Evolutionary conservation across 2,113 vertebrate genomes (phyloP).

Genomic region (Nyctibius bracteatus): DNA sequence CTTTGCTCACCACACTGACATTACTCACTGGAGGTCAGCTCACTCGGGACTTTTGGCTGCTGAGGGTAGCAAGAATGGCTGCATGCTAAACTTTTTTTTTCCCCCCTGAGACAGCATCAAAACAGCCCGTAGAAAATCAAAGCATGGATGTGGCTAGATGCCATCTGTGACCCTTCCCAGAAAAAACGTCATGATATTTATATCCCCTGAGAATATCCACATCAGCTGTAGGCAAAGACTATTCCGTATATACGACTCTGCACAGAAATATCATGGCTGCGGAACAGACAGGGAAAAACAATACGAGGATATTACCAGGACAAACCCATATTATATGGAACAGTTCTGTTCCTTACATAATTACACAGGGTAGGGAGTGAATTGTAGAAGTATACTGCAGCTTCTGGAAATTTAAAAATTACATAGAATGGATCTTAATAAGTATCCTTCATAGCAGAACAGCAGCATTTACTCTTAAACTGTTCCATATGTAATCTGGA

Average conservation of each 20-base stretch:
- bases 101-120: rapidly evolving
- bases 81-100: background rate
- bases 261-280: background rate
- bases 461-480: background rate
- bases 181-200: background rate
- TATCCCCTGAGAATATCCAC: background rate
- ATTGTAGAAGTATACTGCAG: background rate
- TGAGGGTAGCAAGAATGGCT: background rate
- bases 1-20: background rate
- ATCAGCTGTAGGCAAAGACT: background rate
- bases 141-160: background rate
- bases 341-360: background rate
- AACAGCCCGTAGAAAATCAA: background rate
- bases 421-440: rapidly evolving
- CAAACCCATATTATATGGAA: background rate
- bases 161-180: constrained; percentile 39
- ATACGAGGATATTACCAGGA: background rate
- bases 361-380: background rate
- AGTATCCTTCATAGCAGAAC: background rate
- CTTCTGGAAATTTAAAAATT: background rate
- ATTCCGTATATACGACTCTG: background rate
- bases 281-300: background rate
- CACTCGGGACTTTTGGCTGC: background rate
- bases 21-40: background rate
- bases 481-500: too few species aligned